Percentiles rank a stretch among this genome's conserved stretches.
These are phyloP conservation scores for Hipparchia sbordonii DNA, from an alignment of 2,888 invertebrate species.

Conservation along the genomic window DNA sequence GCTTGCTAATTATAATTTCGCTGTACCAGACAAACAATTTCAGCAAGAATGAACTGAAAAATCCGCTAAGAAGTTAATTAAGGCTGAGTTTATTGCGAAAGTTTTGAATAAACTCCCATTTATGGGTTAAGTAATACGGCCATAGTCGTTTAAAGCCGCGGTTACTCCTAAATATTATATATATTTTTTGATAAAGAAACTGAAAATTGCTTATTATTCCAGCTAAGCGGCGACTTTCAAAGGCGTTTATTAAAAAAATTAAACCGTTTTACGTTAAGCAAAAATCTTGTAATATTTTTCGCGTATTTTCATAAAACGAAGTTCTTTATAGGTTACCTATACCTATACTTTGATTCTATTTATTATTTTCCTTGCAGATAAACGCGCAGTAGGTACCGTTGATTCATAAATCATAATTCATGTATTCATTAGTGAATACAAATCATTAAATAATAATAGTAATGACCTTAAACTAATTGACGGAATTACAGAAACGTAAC, in stretches of 20 bases:
- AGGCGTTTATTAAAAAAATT: constrained; percentile 25
- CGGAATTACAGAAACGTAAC: too few relatives aligned
- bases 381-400: too few relatives aligned
- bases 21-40: constrained; percentile 31
- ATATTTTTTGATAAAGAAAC: constrained; percentile 29
- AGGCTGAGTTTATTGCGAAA: constrained; percentile 37
- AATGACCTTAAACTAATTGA: too few relatives aligned
- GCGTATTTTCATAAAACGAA: neutral
- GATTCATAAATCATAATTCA: too few relatives aligned
- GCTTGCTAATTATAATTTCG: constrained; percentile 22
- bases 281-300: constrained; percentile 4
- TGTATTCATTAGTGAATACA: too few relatives aligned
- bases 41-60: constrained; percentile 31
- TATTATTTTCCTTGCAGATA: neutral
- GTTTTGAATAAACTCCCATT: constrained; percentile 34
- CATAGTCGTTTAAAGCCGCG: constrained; percentile 18
- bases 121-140: constrained; percentile 14
- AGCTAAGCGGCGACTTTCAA: constrained; percentile 21
- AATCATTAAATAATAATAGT: too few relatives aligned
- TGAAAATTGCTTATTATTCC: constrained; percentile 30
- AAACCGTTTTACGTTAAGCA: constrained; percentile 2
- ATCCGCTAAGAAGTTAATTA: constrained; percentile 40
- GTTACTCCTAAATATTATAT: constrained; percentile 12
- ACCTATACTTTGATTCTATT: neutral
- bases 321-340: neutral